These are phyloP conservation scores for Apeltes quadracus DNA, from an alignment of 2,113 vertebrate species.

Conservation along the genomic window DNA sequence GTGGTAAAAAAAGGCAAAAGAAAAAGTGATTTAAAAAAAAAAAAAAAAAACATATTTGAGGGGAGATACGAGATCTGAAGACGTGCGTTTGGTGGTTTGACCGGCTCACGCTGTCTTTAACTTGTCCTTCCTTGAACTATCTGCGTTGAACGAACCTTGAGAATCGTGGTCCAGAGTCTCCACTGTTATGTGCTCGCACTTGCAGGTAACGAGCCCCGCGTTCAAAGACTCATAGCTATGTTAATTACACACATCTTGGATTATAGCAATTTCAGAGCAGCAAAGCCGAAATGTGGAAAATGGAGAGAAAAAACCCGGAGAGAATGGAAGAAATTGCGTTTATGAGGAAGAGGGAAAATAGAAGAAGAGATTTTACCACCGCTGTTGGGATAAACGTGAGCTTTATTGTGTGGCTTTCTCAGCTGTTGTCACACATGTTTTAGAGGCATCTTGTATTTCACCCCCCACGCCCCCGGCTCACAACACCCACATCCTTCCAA, in stretches of 20 bases:
- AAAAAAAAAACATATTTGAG: too few species aligned
- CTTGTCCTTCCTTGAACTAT: slow-evolving; percentile 71
- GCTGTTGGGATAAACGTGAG: slow-evolving; percentile 28
- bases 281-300: slow-evolving; percentile 28
- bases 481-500: slow-evolving; percentile 25
- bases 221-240: slow-evolving; percentile 33
- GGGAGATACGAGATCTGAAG: too few species aligned
- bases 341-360: not conserved
- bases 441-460: slow-evolving; percentile 33
- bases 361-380: not conserved
- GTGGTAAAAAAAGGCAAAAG: too few species aligned
- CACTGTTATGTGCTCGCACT: not conserved
- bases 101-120: slow-evolving; percentile 22
- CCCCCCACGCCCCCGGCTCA: slow-evolving; percentile 16
- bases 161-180: slow-evolving; percentile 41
- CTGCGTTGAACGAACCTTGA: slow-evolving; percentile 37
- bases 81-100: slow-evolving; percentile 14
- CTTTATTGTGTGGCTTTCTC: slow-evolving; percentile 27
- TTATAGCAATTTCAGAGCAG: slow-evolving; percentile 25
- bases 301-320: slow-evolving; percentile 29
- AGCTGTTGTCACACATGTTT: slow-evolving; percentile 62
- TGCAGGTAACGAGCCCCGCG: slow-evolving; percentile 1
- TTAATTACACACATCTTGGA: slow-evolving; percentile 43
- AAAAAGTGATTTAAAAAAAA: too few species aligned
- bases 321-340: slow-evolving; percentile 18